These are phyloP conservation scores for Austrofundulus limnaeus DNA, from an alignment of 2,113 vertebrate genomes.

Conservation along the genomic window DNA sequence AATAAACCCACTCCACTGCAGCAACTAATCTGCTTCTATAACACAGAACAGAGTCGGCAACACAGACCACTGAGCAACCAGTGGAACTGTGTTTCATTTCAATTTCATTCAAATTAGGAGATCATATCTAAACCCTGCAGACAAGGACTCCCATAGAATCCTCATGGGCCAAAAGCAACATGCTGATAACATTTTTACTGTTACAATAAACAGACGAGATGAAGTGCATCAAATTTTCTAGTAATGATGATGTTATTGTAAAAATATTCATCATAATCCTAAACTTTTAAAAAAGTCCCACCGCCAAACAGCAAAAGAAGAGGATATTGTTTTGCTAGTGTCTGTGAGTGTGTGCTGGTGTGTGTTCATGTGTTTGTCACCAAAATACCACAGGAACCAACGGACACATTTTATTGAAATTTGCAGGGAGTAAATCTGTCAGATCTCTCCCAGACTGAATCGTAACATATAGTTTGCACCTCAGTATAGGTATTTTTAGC, in stretches of 20 bases:
- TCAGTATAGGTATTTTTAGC: conserved; percentile 33
- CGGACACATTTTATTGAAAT: too few species aligned
- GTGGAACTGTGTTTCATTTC: not conserved
- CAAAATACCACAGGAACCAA: too few species aligned
- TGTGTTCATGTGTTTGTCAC: too few species aligned
- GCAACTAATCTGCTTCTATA: not conserved
- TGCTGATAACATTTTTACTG: not conserved
- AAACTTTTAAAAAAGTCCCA: too few species aligned
- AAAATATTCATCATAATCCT: too few species aligned
- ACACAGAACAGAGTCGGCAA: not conserved
- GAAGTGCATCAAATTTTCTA: not conserved
- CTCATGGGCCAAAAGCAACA: not conserved
- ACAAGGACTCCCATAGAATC: not conserved
- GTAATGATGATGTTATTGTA: too few species aligned
- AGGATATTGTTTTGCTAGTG: too few species aligned
- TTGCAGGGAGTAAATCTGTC: too few species aligned
- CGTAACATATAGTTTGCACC: not conserved
- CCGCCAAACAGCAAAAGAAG: too few species aligned
- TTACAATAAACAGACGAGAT: not conserved
- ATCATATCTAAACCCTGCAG: not conserved
- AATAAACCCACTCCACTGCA: too few species aligned
- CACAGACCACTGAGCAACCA: not conserved
- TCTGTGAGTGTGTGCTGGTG: too few species aligned
- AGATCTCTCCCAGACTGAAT: too few species aligned
- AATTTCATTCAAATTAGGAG: not conserved